Base-by-base conservation (phyloP, 1,140 invertebrate genomes). In the Heliconius congener region DNA sequence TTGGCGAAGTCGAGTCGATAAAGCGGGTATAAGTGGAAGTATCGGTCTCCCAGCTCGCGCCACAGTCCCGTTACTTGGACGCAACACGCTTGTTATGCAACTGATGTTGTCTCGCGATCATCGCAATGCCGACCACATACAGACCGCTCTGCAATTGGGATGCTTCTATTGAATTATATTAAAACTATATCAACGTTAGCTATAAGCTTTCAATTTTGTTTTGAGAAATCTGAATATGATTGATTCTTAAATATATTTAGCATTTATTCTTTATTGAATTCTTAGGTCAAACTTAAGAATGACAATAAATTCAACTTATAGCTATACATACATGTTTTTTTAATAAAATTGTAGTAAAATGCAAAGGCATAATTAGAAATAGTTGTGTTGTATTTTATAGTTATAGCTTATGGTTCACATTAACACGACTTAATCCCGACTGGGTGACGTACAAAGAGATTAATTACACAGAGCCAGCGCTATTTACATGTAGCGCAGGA, bases 11-110 rank as follows among this genome's bases (percentile, higher is more conserved):
- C 57, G 34, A 83, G 83, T 79, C 81, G 83, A 81, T 83, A 80
- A 66, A 60, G 78, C 23, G 37, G 39, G 70, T 79, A 66, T 66
- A 72, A 66, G 75, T 80, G 74, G 52, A 52, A 30, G 42, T 60
- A 66, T 74, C 79, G 77, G 82, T 76, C 76, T 83, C 83, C 82
- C 85, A 79, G 82, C 83, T 80, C 85, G 84, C 84, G 81, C 85
- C 83, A 81, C 81, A 75, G 85, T 91, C 83, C 91, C 91, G 91
- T 92, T 92, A 93, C 82, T 85, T 89, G 90, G 89, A 92, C 85
- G 85, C 86, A 85, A 82, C 78, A 82, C 82, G 86, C 87, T 93
- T 87, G 88, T 91, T 91, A 93, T 92, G 91, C 90, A 93, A 90
- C 87, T 85, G 86, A 91, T 87, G 87, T 87, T 30, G 82, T 86